Base-by-base conservation (phyloP, 1,140 invertebrate genomes). In the Ostrea denselamellosa region DNA sequence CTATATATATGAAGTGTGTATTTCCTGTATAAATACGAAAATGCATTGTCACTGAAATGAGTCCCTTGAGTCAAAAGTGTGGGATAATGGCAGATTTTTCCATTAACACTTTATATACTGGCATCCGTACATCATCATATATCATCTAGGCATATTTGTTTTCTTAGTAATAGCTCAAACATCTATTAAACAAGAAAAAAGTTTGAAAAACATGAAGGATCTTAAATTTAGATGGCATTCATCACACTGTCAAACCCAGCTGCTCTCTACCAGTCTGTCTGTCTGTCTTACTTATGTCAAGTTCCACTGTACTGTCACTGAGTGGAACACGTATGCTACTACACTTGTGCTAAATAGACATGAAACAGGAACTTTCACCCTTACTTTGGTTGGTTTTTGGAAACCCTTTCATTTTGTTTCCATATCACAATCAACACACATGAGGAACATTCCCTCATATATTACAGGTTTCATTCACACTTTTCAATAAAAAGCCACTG, bases 201-300 rank as follows among this genome's bases (percentile, higher is more conserved):
- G 28, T 77, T 14, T 25, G 22, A 9, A 34, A 77, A 62, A 62
- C 56, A 62, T 62, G n/a, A 77, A 77, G 28, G 17, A 28, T 77
- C 14, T 25, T 9, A 17, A 34, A 77, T 77, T 14, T 34, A 77
- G 68, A 77, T 14, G 68, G 12, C 68, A 77, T 77, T 77, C 28
- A 77, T 77, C 68, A 77, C 25, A 25, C 25, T n/a, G 0, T 14
- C 68, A 10, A 3, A 77, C 8, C 22, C 68, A 77, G 22, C 68
- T 77, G 68, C 68, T 34, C 68, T 10, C 28, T 17, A 2, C 22
- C 68, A 77, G 25, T 77, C 3, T 28, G 68, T 77, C 28, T 17
- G 22, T 77, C 68, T 77, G 68, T 77, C 68, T 25, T 77, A 77
- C 14, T 28, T 77, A 77, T 77, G 68, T 77, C 68, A 77, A 34